A percentile compares a stretch with the other conserved stretches of the same genome.
These are phyloP conservation scores for Papilio polytes DNA, from an alignment of 1,140 invertebrate genomes.

Conservation along the genomic window DNA sequence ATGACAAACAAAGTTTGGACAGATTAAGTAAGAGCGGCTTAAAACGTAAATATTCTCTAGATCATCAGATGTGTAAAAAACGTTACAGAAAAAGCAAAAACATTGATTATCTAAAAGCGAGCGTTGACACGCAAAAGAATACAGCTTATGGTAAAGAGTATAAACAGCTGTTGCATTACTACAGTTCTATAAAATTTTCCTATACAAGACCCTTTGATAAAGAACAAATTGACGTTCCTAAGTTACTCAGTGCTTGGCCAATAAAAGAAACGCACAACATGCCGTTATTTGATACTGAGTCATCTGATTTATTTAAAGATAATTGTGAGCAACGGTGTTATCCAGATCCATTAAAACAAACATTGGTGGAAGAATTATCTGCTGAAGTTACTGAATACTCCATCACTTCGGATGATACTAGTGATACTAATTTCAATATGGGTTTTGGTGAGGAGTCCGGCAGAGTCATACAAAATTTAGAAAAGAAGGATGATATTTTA, in stretches of 20 bases:
- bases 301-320: constrained; percentile 49
- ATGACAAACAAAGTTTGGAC: constrained; percentile 24
- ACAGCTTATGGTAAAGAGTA: constrained; percentile 65
- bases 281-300: constrained; percentile 42
- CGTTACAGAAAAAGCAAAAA: constrained; percentile 75
- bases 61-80: constrained; percentile 55
- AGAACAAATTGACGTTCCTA: constrained; percentile 62
- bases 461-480: constrained; percentile 81
- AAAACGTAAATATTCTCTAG: constrained; percentile 61
- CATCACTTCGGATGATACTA: constrained; percentile 47
- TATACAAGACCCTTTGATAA: constrained; percentile 67
- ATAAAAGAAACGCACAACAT: constrained; percentile 47
- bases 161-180: constrained; percentile 64
- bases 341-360: constrained; percentile 57
- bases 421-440: constrained; percentile 78
- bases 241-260: constrained; percentile 63
- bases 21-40: constrained; percentile 49
- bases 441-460: constrained; percentile 84
- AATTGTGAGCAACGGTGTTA: constrained; percentile 35
- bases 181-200: constrained; percentile 71
- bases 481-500: constrained; percentile 67
- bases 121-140: constrained; percentile 48
- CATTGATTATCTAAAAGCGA: constrained; percentile 71
- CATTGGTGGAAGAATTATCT: constrained; percentile 68
- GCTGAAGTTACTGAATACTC: constrained; percentile 49